These are phyloP conservation scores for Arnoldichthys spilopterus DNA, from an alignment of 2,797 vertebrate genomes.

Conservation along the genomic window DNA sequence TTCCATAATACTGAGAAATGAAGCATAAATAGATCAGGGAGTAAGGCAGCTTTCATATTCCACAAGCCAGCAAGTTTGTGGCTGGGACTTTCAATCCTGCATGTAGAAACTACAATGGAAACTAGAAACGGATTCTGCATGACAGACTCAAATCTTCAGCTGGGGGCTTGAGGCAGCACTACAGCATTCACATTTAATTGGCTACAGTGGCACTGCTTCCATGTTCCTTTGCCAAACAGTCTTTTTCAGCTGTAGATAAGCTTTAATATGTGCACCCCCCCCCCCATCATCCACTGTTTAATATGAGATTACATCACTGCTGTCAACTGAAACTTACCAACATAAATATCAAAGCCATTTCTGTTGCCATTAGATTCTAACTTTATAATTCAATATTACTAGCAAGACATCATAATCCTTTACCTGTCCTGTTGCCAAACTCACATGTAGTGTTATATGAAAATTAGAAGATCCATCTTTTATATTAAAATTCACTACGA, in stretches of 20 bases:
- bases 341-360: slow-evolving; percentile 13
- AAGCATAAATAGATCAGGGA: slow-evolving; percentile 59
- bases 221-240: slow-evolving; percentile 28
- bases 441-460: slow-evolving; percentile 29
- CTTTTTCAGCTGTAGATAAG: slow-evolving; percentile 28
- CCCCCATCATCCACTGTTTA: slow-evolving; percentile 14
- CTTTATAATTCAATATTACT: neutral
- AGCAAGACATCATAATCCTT: neutral
- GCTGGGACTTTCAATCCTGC: slow-evolving; percentile 14
- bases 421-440: neutral
- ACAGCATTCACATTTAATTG: slow-evolving; percentile 37
- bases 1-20: slow-evolving; percentile 60
- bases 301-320: slow-evolving; percentile 34
- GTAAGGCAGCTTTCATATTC: slow-evolving; percentile 55
- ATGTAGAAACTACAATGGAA: slow-evolving; percentile 8
- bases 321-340: slow-evolving; percentile 15
- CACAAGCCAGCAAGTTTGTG: slow-evolving; percentile 47
- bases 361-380: slow-evolving; percentile 11
- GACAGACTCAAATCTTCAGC: slow-evolving; percentile 5
- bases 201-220: slow-evolving; percentile 20
- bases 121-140: slow-evolving; percentile 17
- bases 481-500: neutral
- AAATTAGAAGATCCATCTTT: neutral
- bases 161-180: slow-evolving; percentile 36
- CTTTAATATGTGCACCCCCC: neutral